A percentile compares a stretch with the other conserved stretches of the same genome.
These are phyloP conservation scores for Phylloscopus trochiloides DNA, from an alignment of 2,113 vertebrate genomes.

Conservation along the genomic window DNA sequence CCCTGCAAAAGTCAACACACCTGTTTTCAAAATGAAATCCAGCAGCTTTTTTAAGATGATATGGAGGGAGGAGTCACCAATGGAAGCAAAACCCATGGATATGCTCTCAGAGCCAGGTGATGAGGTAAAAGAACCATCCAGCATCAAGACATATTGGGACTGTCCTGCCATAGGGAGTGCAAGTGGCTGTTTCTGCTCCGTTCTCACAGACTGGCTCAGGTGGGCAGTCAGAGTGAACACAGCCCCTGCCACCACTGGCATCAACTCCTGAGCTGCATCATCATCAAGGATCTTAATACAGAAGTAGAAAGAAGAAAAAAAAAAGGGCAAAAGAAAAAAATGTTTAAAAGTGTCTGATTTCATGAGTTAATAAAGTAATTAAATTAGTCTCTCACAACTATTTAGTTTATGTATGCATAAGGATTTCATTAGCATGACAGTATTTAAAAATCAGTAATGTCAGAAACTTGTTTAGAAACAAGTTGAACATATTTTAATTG, in stretches of 20 bases:
- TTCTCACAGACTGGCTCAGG: conserved; percentile 90
- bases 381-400: not conserved
- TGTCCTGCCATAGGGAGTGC: not conserved
- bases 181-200: conserved; percentile 87
- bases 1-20: conserved; percentile 61
- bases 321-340: not conserved
- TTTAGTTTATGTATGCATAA: not conserved
- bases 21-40: conserved; percentile 96
- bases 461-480: not conserved
- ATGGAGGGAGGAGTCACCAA: conserved; percentile 94
- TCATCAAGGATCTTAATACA: conserved; percentile 87
- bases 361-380: not conserved
- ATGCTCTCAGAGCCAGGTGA: conserved; percentile 72
- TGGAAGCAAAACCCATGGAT: conserved; percentile 85
- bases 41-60: conserved; percentile 93
- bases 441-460: not conserved
- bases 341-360: not conserved
- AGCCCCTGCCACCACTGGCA: conserved; percentile 93
- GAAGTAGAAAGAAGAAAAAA: not conserved
- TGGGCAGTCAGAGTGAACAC: conserved; percentile 95
- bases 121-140: conserved; percentile 67
- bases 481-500: not conserved
- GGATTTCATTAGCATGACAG: not conserved
- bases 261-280: conserved; percentile 90
- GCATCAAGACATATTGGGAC: conserved; percentile 60